phyloP scores from a whole-genome alignment of 1,140 invertebrate species.

The Neotoxoptera formosana region DNA sequence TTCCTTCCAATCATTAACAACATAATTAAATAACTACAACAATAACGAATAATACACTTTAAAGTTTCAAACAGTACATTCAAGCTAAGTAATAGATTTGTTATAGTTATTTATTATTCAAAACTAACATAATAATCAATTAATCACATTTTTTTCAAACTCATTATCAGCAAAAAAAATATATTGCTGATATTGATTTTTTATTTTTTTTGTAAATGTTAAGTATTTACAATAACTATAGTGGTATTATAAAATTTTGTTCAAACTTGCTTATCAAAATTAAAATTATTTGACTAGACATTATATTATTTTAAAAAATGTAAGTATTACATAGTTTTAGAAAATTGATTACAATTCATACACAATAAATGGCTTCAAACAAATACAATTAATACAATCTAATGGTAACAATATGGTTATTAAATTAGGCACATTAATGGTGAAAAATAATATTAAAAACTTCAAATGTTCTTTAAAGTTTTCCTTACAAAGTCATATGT shows the following conservation, averaged over 20 bases:
- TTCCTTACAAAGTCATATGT: conserved; percentile 88
- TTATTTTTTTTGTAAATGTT: background rate
- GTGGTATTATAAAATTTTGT: background rate
- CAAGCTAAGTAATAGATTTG: background rate
- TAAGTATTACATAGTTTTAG: background rate
- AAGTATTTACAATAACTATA: background rate
- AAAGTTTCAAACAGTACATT: background rate
- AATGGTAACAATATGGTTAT: conserved; percentile 45
- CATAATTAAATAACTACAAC: background rate
- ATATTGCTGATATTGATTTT: background rate
- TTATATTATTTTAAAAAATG: background rate
- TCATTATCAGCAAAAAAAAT: background rate
- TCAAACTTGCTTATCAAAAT: background rate
- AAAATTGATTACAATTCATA: background rate
- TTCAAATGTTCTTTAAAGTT: conserved; percentile 64
- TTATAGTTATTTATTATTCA: background rate
- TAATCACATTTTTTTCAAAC: conserved; percentile 10
- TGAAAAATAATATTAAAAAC: conserved; percentile 36
- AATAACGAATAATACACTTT: conserved; percentile 17
- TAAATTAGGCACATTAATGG: conserved; percentile 29
- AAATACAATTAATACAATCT: conserved; percentile 16
- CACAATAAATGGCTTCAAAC: conserved; percentile 19
- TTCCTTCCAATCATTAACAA: background rate
- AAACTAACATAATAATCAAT: background rate
- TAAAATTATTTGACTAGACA: conserved; percentile 38